Percentiles rank a stretch among this genome's conserved stretches.
These are phyloP conservation scores for Saccostrea echinata DNA, from an alignment of 1,140 invertebrate species.

Conservation along the genomic window DNA sequence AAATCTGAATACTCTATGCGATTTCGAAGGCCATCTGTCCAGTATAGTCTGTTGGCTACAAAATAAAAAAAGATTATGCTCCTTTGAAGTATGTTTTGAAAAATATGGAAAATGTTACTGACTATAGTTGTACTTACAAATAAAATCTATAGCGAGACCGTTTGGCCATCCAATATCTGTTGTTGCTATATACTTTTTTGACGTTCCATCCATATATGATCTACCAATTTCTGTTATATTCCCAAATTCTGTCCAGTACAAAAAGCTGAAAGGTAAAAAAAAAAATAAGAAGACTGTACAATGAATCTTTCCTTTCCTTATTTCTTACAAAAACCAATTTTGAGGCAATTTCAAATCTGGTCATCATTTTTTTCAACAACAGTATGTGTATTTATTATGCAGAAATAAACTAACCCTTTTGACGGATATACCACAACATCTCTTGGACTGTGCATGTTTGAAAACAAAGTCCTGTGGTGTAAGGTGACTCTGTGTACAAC, in stretches of 20 bases:
- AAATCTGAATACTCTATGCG: slow-evolving; percentile 2
- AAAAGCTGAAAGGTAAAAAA: not conserved
- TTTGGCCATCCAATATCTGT: slow-evolving; percentile 11
- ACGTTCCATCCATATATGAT: slow-evolving; percentile 30
- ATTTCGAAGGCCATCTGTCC: slow-evolving; percentile 18
- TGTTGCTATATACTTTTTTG: not conserved
- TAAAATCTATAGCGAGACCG: slow-evolving; percentile 33
- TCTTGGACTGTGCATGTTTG: slow-evolving; percentile 9
- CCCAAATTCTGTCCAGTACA: slow-evolving; percentile 39
- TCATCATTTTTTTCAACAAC: too few species aligned
- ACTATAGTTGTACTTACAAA: not conserved
- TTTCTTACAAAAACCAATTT: too few species aligned
- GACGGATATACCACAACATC: slow-evolving; percentile 36
- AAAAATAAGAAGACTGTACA: not conserved
- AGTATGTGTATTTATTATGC: too few species aligned
- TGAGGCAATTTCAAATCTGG: too few species aligned
- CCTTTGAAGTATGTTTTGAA: not conserved
- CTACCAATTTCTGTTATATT: not conserved
- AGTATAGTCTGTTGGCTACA: slow-evolving; percentile 27
- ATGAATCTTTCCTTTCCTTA: too few species aligned
- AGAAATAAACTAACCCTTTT: slow-evolving; percentile 32
- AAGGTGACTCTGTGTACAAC: not conserved
- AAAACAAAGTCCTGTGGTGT: not conserved
- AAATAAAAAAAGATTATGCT: not conserved
- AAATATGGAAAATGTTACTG: not conserved